phyloP scores from a whole-genome alignment of 2,113 vertebrate genomes.

The Oxygymnocypris stewartii region DNA sequence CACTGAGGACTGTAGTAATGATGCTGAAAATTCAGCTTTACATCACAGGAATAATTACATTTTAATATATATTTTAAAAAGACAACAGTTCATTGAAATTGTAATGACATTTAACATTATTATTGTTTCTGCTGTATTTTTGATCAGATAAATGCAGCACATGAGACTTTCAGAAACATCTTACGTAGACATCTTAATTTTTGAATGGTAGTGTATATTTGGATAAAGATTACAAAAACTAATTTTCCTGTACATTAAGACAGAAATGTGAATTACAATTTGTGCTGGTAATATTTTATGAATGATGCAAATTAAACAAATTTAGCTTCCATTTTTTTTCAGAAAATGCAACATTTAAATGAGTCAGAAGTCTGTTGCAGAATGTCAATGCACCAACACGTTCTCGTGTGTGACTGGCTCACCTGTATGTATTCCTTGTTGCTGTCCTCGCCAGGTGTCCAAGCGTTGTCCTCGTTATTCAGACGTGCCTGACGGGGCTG shows the following conservation, averaged over 20 bases:
- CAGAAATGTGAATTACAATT: not conserved
- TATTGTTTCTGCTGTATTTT: too few species aligned
- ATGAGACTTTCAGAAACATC: too few species aligned
- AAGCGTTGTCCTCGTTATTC: conserved; percentile 92
- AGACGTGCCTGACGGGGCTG: conserved; percentile 90
- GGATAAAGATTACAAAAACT: too few species aligned
- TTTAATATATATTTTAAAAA: too few species aligned
- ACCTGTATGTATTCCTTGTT: conserved; percentile 97
- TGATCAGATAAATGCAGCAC: too few species aligned
- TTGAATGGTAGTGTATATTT: too few species aligned
- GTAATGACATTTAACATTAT: too few species aligned
- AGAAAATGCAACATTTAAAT: not conserved
- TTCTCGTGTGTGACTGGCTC: conserved; percentile 18
- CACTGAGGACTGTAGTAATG: too few species aligned
- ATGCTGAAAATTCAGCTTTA: too few species aligned
- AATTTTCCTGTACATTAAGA: too few species aligned
- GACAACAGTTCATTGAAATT: too few species aligned
- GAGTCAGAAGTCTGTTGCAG: not conserved
- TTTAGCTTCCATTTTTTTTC: not conserved
- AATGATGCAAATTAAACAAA: not conserved
- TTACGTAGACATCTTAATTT: too few species aligned
- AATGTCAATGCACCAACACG: not conserved
- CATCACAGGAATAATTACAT: not conserved
- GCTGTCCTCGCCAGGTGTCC: conserved; percentile 93
- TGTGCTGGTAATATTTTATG: not conserved